phyloP scores from a whole-genome alignment of 2,797 vertebrate species.

The Rachycentron canadum region DNA sequence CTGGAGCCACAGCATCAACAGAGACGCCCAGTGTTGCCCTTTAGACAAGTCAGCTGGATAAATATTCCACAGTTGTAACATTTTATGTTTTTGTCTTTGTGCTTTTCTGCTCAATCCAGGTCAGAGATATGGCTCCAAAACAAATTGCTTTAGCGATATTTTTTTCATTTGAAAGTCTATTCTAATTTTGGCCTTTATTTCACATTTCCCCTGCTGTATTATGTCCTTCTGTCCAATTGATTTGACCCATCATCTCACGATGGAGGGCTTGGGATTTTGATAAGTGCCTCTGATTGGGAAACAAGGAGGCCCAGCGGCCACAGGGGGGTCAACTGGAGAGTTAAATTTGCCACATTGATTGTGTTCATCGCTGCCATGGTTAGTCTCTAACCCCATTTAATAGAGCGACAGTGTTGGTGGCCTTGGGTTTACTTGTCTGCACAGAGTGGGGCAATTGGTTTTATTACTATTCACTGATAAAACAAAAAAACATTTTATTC shows the following conservation, averaged over 20 bases:
- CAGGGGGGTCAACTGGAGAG: constrained; percentile 32
- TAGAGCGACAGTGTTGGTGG: constrained; percentile 46
- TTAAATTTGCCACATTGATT: constrained; percentile 63
- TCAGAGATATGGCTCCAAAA: constrained; percentile 5
- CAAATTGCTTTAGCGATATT: constrained; percentile 5
- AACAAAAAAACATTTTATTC: not conserved
- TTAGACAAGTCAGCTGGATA: constrained; percentile 22
- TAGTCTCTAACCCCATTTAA: constrained; percentile 55
- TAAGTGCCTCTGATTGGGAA: constrained; percentile 51
- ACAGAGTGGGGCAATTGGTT: constrained; percentile 4
- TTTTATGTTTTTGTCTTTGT: constrained; percentile 21
- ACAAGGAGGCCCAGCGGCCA: constrained; percentile 35
- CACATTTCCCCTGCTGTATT: constrained; percentile 32
- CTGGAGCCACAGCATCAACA: constrained; percentile 9
- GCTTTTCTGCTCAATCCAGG: not conserved
- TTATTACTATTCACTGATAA: constrained; percentile 22
- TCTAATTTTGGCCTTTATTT: constrained; percentile 16
- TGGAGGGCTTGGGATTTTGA: constrained; percentile 48
- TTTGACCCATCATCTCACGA: constrained; percentile 33
- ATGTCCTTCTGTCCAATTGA: constrained; percentile 26
- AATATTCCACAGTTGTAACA: constrained; percentile 24
- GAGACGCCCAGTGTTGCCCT: constrained; percentile 2
- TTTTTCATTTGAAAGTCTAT: not conserved
- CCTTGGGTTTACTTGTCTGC: constrained; percentile 38
- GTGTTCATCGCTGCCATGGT: constrained; percentile 59